phyloP scores from a whole-genome alignment of 2,888 invertebrate genomes.

The Poecilus cupreus region DNA sequence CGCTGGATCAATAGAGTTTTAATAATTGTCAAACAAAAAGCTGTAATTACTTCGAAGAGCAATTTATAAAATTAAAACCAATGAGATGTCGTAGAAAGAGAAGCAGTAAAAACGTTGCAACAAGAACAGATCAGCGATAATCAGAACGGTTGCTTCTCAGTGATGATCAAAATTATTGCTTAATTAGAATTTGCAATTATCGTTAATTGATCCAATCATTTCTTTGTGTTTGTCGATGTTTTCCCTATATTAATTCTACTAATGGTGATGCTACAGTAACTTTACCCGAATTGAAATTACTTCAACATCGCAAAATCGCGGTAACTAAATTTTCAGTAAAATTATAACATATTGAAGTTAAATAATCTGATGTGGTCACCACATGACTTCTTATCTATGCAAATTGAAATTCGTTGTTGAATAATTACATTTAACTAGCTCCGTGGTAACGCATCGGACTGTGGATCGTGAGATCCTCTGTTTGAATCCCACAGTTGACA shows the following conservation, averaged over 20 bases:
- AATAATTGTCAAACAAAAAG: conserved; percentile 50
- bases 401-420: too few relatives aligned
- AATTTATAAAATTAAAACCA: conserved; percentile 43
- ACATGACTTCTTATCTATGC: too few relatives aligned
- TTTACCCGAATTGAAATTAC: too few relatives aligned
- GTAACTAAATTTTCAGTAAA: too few relatives aligned
- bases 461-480: too few relatives aligned
- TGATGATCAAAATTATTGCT: conserved; percentile 49
- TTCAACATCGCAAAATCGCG: too few relatives aligned
- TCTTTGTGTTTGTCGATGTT: neutral
- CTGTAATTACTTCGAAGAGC: conserved; percentile 36
- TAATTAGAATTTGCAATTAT: conserved; percentile 50
- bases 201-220: conserved; percentile 17
- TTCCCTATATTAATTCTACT: neutral
- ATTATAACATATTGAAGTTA: too few relatives aligned
- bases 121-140: conserved; percentile 14
- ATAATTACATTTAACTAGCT: too few relatives aligned
- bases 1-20: conserved; percentile 47
- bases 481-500: too few relatives aligned
- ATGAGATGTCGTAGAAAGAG: neutral
- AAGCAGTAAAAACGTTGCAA: neutral
- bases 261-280: too few relatives aligned
- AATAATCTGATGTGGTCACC: too few relatives aligned
- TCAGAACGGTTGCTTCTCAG: conserved; percentile 4
- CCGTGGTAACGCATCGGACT: too few relatives aligned